Evolutionary conservation across 2,113 vertebrate genomes (phyloP).

Genomic region (Mesoclemmys tuberculata): DNA sequence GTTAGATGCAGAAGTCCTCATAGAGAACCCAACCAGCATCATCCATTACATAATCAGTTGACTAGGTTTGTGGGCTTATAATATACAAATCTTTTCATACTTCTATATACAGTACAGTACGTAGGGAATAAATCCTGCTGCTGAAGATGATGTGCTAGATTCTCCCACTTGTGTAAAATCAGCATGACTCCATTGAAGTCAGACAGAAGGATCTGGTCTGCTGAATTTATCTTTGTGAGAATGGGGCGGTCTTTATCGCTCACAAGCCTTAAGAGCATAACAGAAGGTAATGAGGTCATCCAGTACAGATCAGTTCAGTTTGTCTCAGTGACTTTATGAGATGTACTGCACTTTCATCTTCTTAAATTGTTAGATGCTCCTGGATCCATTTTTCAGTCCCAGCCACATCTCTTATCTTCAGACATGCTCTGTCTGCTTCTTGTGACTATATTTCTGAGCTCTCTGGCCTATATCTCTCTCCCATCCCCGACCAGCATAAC

Average conservation of each 20-base stretch:
- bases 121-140: neutral
- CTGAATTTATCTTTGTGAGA: neutral
- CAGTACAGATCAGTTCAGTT: neutral
- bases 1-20: neutral
- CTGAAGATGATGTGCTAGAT: neutral
- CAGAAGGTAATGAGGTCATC: neutral
- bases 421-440: neutral
- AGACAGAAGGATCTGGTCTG: neutral
- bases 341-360: neutral
- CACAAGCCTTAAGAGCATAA: neutral
- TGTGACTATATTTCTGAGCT: neutral
- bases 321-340: neutral
- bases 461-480: neutral
- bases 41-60: neutral
- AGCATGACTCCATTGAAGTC: neutral
- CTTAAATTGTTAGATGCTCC: neutral
- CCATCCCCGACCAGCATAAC: neutral
- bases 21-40: neutral
- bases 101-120: neutral
- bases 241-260: neutral
- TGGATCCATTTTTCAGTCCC: neutral
- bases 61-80: neutral
- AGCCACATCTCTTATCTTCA: neutral
- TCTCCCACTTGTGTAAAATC: neutral
- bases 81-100: neutral